A percentile compares a stretch with the other conserved stretches of the same genome.
These are phyloP conservation scores for Laupala kohalensis DNA, from an alignment of 1,140 invertebrate genomes.

Conservation along the genomic window DNA sequence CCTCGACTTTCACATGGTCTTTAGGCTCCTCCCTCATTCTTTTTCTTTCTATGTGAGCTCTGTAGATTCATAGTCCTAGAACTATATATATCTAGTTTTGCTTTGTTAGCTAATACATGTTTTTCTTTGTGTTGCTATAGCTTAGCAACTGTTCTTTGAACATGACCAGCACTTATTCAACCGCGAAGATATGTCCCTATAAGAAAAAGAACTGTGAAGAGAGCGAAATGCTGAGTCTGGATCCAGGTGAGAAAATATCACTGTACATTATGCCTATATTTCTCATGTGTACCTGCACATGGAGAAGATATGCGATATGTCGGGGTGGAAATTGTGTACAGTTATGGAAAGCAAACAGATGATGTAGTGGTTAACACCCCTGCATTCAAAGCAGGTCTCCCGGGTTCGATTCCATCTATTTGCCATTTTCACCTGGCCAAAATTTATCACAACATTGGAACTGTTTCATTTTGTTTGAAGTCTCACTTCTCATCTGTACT, in stretches of 20 bases:
- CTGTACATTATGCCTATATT: background rate
- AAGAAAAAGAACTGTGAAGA: constrained; percentile 23
- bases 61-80: too few species aligned
- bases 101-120: background rate
- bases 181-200: constrained; percentile 26
- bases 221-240: constrained; percentile 22
- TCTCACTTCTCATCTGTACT: too few species aligned
- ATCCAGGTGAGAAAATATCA: constrained; percentile 21
- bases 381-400: too few species aligned
- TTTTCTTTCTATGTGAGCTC: background rate
- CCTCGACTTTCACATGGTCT: too few species aligned
- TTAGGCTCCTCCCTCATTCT: too few species aligned
- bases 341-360: background rate
- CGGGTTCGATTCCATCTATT: too few species aligned
- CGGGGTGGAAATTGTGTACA: background rate
- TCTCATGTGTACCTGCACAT: background rate
- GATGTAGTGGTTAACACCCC: background rate
- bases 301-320: background rate
- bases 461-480: too few species aligned
- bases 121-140: constrained; percentile 15
- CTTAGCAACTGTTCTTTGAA: constrained; percentile 15
- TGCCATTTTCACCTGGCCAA: too few species aligned
- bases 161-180: constrained; percentile 33
- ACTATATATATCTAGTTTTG: background rate
- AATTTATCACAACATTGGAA: too few species aligned